Evolutionary conservation across 2,797 vertebrate genomes (phyloP).

Genomic region (Macroramphosus scolopax): DNA sequence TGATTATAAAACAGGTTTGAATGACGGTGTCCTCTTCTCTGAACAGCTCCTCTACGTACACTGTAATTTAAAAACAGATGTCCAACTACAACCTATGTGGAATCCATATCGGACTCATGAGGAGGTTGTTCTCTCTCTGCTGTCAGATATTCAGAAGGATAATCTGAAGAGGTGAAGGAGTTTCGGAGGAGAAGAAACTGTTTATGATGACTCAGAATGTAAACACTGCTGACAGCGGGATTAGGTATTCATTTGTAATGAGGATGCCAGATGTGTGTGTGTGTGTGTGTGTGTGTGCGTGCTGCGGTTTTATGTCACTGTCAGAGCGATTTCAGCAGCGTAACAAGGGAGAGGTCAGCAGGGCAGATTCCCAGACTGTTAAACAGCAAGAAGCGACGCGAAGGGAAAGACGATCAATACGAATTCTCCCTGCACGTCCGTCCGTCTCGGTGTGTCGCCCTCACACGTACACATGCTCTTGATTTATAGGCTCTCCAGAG

Average conservation of each 20-base stretch:
- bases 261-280: constrained; percentile 18
- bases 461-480: no score
- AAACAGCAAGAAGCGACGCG: constrained; percentile 42
- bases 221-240: constrained; percentile 15
- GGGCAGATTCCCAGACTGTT: constrained; percentile 58
- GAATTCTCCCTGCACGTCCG: neutral
- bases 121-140: no score
- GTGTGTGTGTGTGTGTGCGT: constrained; percentile 9
- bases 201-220: constrained; percentile 12
- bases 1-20: constrained; percentile 20
- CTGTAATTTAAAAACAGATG: constrained; percentile 57
- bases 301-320: constrained; percentile 28
- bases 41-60: constrained; percentile 21
- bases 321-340: constrained; percentile 27
- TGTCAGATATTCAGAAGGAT: constrained; percentile 18
- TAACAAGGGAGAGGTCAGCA: constrained; percentile 56
- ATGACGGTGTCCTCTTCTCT: constrained; percentile 28
- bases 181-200: no score
- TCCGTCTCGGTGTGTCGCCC: no score
- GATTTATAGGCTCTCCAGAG: constrained; percentile 46
- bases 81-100: constrained; percentile 18
- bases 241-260: constrained; percentile 26
- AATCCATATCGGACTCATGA: constrained; percentile 24
- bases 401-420: constrained; percentile 2
- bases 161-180: constrained; percentile 7